Base-by-base conservation (phyloP, 1,140 invertebrate species). In the Samia ricini region DNA sequence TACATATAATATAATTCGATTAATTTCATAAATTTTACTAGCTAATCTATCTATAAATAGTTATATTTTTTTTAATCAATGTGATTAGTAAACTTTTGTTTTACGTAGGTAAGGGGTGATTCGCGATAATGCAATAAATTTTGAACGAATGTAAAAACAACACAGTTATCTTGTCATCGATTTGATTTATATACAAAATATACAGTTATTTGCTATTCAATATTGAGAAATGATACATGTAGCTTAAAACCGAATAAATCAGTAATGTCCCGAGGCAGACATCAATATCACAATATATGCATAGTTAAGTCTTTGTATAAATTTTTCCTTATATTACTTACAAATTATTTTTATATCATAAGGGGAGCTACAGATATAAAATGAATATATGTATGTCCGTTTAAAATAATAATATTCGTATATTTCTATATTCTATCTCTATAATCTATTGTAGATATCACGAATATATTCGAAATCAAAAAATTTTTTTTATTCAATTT, bases 141-240 rank as follows among this genome's bases (percentile, higher is more conserved):
- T 4, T 42, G 33, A 42, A 1, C 1, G 0, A 42, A 42, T 42
- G n/a, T 42, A 42, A n/a, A n/a, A 42, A 42, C 10, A 42, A 42
- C 33, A 42, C 10, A 15, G 33, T 42, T 42, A 42, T 42, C 33
- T 42, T 42, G 33, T 42, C 33, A 42, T 15, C 15, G 33, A 12
- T 42, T 42, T 42, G 33, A 42, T 42, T 42, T 42, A 42, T 42
- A 42, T 42, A 42, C 33, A 42, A 12, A 42, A 42, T 42, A 42
- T 8, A 42, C n/a, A 15, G 33, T 15, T 12, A 42, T 1, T 42
- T 42, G 33, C 15, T 12, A 42, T 42, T 42, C 33, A 42, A 15
- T 42, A 15, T 15, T 12, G 33, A 42, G 0, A 15, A 42, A 42
- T 42, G n/a, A 12, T 42, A 42, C 12, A 2, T 15, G 33, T 42